Conservation (phyloP, 1,140 invertebrate species). For the Chrysoperla carnea region DNA sequence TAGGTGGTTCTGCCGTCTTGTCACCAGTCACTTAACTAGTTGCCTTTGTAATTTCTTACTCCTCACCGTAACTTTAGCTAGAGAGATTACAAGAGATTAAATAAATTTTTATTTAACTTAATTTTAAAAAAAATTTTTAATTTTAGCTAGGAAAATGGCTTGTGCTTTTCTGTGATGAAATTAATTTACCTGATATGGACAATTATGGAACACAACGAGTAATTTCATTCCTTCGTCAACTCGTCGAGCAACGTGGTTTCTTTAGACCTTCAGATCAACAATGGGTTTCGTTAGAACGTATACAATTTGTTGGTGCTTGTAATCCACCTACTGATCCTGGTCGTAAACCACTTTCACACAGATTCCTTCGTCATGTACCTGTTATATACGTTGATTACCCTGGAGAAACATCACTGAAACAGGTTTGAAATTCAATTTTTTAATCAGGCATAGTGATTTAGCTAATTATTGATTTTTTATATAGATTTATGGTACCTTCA, state of each 20-base stretch:
- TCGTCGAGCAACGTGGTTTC: conserved; percentile 89
- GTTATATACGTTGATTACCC: conserved; percentile 99
- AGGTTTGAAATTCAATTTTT: conserved; percentile 35
- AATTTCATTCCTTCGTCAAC: conserved; percentile 93
- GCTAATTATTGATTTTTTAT: conserved; percentile 3
- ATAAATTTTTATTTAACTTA: too few relatives aligned
- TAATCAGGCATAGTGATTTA: neutral
- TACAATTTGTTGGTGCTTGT: conserved; percentile 99
- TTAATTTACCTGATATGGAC: conserved; percentile 98
- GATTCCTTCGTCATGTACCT: conserved; percentile 87
- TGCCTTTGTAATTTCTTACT: too few relatives aligned
- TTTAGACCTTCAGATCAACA: conserved; percentile 87
- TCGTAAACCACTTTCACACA: conserved; percentile 87
- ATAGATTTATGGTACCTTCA: conserved; percentile 96
- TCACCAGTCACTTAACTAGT: too few relatives aligned
- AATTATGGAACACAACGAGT: conserved; percentile 96
- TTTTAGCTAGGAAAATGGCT: conserved; percentile 90
- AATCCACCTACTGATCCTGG: conserved; percentile 99
- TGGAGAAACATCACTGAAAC: conserved; percentile 89
- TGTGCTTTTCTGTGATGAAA: conserved; percentile 99
- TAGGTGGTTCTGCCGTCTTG: too few relatives aligned
- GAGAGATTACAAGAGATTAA: too few relatives aligned
- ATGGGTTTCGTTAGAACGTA: conserved; percentile 92
- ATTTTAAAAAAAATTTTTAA: neutral
- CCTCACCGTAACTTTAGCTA: too few relatives aligned